Percentiles rank a stretch among this genome's conserved stretches.
phyloP scores from a whole-genome alignment of 2,797 vertebrate genomes.

The Myotis daubentonii region DNA sequence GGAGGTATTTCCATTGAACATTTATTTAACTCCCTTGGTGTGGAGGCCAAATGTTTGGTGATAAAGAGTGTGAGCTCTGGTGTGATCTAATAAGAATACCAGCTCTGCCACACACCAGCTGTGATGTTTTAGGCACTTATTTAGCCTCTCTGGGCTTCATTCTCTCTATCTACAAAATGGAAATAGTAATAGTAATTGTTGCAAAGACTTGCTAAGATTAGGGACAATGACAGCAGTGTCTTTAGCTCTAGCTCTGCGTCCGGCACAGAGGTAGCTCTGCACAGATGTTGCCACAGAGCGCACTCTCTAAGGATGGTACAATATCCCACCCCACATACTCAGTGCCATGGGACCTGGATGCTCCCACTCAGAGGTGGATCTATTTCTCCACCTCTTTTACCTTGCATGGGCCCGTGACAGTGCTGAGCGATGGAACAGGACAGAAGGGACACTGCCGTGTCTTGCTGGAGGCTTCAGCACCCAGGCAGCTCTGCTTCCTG shows the following conservation, averaged over 20 bases:
- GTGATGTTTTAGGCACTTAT: background rate
- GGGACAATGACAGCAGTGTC: too few relatives aligned
- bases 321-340: rapidly evolving
- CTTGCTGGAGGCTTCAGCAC: background rate
- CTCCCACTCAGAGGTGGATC: background rate
- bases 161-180: background rate
- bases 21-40: background rate
- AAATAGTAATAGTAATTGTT: background rate
- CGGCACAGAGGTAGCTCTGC: too few relatives aligned
- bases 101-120: background rate
- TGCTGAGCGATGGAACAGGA: background rate
- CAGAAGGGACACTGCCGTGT: background rate
- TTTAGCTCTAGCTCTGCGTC: background rate
- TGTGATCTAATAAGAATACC: background rate
- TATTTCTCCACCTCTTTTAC: background rate
- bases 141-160: background rate
- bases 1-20: background rate
- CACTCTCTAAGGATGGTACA: background rate
- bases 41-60: background rate
- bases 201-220: background rate
- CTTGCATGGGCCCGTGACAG: background rate
- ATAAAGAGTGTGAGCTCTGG: background rate
- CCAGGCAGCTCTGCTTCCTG: background rate
- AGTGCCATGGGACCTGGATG: background rate
- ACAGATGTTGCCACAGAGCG: rapidly evolving